Conservation (phyloP, 2,888 invertebrate genomes). For the Tuta absoluta region DNA sequence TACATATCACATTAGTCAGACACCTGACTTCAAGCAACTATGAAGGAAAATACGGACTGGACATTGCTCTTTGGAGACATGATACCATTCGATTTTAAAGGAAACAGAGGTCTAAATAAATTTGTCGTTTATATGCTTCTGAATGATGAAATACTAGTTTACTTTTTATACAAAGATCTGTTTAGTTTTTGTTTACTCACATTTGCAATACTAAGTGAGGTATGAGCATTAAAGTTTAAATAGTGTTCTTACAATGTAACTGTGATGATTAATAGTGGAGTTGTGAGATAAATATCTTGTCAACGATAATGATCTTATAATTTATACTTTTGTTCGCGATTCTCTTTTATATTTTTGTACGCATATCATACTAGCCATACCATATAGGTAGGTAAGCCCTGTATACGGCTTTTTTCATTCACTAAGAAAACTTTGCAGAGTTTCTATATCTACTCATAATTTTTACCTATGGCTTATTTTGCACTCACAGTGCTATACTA, state of each 20-base stretch:
- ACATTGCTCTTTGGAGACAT: no score
- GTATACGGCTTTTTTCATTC: no score
- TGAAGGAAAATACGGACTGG: neutral
- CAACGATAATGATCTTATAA: constrained; percentile 3
- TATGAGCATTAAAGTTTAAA: constrained; percentile 10
- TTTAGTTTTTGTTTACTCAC: neutral
- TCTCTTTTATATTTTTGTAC: neutral
- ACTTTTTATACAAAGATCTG: constrained; percentile 5
- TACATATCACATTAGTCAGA: neutral
- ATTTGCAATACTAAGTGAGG: constrained; percentile 4
- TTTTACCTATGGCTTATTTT: no score
- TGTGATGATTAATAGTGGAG: neutral
- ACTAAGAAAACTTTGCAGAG: no score
- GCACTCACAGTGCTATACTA: no score
- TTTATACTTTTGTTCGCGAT: no score
- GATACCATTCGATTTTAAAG: no score
- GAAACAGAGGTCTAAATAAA: neutral
- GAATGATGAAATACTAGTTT: neutral
- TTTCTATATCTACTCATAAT: no score
- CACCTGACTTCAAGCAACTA: neutral
- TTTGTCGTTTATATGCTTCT: neutral
- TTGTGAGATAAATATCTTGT: neutral
- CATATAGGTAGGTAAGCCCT: neutral
- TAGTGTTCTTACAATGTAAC: constrained; percentile 2
- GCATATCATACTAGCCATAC: neutral